These are phyloP conservation scores for Nudaria mundana DNA, from an alignment of 2,888 invertebrate species.

Conservation along the genomic window DNA sequence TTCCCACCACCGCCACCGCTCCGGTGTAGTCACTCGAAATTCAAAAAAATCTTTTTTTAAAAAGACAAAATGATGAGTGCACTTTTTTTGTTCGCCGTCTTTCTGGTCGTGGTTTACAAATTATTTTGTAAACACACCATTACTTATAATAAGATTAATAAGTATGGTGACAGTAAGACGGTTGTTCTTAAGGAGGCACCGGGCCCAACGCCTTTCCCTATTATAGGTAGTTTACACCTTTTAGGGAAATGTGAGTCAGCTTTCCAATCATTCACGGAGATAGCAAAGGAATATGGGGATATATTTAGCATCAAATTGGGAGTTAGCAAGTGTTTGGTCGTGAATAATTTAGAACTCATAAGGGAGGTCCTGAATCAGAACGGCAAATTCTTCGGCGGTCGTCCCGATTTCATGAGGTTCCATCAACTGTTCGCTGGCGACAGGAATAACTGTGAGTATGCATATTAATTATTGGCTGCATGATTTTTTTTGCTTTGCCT, in stretches of 20 bases:
- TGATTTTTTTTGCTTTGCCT: too few species aligned
- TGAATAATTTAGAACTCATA: slow-evolving; percentile 86
- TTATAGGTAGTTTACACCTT: slow-evolving; percentile 87
- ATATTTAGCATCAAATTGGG: slow-evolving; percentile 87
- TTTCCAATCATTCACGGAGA: slow-evolving; percentile 86
- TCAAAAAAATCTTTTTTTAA: slow-evolving; percentile 51
- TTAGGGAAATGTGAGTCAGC: slow-evolving; percentile 84
- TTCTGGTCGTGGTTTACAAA: slow-evolving; percentile 55
- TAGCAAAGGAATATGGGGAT: slow-evolving; percentile 86
- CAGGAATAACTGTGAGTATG: slow-evolving; percentile 91
- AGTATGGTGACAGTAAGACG: slow-evolving; percentile 41
- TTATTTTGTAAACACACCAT: slow-evolving; percentile 47
- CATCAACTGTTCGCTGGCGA: slow-evolving; percentile 92
- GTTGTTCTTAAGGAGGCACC: slow-evolving; percentile 74
- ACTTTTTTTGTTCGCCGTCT: slow-evolving; percentile 48
- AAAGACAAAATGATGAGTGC: slow-evolving; percentile 69
- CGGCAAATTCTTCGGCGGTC: slow-evolving; percentile 90
- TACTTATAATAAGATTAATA: slow-evolving; percentile 39
- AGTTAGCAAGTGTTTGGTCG: slow-evolving; percentile 85
- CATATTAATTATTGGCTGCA: too few species aligned
- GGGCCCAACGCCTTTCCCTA: slow-evolving; percentile 84
- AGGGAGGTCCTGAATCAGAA: slow-evolving; percentile 89
- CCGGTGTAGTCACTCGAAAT: slow-evolving; percentile 60
- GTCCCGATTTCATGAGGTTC: slow-evolving; percentile 91
- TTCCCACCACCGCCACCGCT: slow-evolving; percentile 65